These are phyloP conservation scores for Zaprionus nigranus DNA, from an alignment of 1,140 invertebrate genomes.

Conservation along the genomic window DNA sequence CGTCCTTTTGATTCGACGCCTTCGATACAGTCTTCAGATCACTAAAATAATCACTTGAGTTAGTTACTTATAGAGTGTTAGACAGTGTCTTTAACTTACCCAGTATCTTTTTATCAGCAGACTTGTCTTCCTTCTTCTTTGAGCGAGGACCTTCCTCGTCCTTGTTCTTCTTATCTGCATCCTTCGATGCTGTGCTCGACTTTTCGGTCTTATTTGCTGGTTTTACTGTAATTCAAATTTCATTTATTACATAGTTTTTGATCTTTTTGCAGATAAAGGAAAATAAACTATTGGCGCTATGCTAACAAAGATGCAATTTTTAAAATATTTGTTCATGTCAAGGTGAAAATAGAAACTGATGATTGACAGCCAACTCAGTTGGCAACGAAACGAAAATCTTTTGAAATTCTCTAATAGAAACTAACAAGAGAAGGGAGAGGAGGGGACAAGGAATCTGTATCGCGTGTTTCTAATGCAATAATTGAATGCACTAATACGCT, in stretches of 20 bases:
- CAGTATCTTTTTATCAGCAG: conserved; percentile 71
- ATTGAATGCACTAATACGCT: not conserved
- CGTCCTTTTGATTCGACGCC: conserved; percentile 74
- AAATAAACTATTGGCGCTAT: not conserved
- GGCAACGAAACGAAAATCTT: not conserved
- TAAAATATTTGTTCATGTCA: not conserved
- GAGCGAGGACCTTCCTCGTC: conserved; percentile 58
- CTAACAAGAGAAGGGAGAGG: not conserved
- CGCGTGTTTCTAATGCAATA: not conserved
- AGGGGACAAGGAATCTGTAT: not conserved
- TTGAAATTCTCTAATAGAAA: not conserved
- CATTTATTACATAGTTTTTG: not conserved
- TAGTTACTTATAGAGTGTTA: not conserved
- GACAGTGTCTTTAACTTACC: conserved; percentile 33
- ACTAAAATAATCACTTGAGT: conserved; percentile 33
- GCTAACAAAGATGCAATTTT: not conserved
- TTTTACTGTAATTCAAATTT: conserved; percentile 54
- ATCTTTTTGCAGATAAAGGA: not conserved
- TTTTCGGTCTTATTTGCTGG: conserved; percentile 66
- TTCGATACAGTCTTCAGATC: conserved; percentile 70
- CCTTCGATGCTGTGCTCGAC: conserved; percentile 49
- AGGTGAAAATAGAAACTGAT: not conserved
- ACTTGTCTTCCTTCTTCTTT: conserved; percentile 80
- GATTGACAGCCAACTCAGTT: not conserved
- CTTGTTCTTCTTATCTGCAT: conserved; percentile 65